Percentiles rank a stretch among this genome's conserved stretches.
Conservation (phyloP, 2,797 vertebrate genomes). For the Argentina silus region DNA sequence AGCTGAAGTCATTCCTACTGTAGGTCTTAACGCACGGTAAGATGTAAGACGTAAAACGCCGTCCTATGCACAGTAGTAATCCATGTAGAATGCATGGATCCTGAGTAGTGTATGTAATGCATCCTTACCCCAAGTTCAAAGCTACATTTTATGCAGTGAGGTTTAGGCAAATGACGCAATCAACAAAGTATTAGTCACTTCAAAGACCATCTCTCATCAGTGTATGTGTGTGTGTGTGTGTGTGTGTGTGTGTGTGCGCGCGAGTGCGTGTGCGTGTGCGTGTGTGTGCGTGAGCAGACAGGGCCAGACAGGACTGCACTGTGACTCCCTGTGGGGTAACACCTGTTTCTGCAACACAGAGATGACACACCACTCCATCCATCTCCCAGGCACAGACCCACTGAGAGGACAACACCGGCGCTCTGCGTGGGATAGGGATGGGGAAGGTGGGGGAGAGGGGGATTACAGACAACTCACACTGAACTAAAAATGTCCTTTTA, state of each 20-base stretch:
- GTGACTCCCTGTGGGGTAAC: slow-evolving; percentile 31
- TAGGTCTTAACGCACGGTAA: background rate
- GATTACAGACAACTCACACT: background rate
- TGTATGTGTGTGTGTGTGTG: slow-evolving; percentile 10
- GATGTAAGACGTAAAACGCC: too few species aligned
- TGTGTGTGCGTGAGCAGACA: slow-evolving; percentile 14
- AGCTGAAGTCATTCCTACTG: slow-evolving; percentile 28
- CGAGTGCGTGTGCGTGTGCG: slow-evolving; percentile 20
- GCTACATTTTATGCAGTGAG: background rate
- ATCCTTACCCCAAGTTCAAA: background rate
- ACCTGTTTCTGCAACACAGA: slow-evolving; percentile 47
- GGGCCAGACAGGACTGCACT: slow-evolving; percentile 15
- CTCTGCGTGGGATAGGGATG: background rate
- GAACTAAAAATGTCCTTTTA: background rate
- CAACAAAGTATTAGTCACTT: background rate
- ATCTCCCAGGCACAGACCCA: slow-evolving; percentile 27
- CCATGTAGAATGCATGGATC: background rate
- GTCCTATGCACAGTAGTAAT: background rate
- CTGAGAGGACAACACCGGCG: slow-evolving; percentile 9
- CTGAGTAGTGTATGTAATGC: background rate
- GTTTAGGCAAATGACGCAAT: background rate
- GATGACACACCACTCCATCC: slow-evolving; percentile 23
- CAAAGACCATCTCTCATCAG: background rate
- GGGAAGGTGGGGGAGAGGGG: background rate
- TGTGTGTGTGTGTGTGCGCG: slow-evolving; percentile 17